Conservation (phyloP, 2,797 vertebrate genomes). For the Alosa sapidissima region DNA sequence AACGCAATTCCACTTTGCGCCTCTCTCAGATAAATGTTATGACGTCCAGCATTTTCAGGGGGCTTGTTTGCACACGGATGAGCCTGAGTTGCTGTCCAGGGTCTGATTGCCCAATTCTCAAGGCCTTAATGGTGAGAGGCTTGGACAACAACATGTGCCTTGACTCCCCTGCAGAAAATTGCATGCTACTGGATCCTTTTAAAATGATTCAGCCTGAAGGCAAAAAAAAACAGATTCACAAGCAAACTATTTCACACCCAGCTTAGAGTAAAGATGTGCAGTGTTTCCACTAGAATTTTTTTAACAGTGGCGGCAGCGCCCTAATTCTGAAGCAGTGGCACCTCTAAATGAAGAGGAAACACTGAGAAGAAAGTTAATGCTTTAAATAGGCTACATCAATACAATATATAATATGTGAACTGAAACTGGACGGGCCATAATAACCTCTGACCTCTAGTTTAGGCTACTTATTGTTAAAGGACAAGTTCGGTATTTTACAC, state of each 20-base stretch:
- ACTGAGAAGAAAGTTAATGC: too few relatives aligned
- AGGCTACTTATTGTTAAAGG: too few relatives aligned
- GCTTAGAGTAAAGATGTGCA: background rate
- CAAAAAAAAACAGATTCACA: background rate
- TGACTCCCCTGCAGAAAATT: background rate
- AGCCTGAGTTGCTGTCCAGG: background rate
- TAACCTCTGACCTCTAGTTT: too few relatives aligned
- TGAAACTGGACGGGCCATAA: too few relatives aligned
- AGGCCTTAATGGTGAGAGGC: background rate
- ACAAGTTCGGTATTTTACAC: too few relatives aligned
- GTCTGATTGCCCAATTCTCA: background rate
- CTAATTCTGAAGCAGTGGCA: too few relatives aligned
- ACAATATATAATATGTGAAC: too few relatives aligned
- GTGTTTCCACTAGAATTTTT: too few relatives aligned
- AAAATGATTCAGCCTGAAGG: background rate
- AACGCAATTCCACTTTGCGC: background rate
- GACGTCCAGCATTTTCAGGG: background rate
- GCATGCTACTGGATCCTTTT: background rate
- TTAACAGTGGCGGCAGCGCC: too few relatives aligned
- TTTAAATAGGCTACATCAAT: too few relatives aligned
- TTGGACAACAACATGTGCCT: background rate
- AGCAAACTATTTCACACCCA: background rate
- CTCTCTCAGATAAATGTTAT: background rate
- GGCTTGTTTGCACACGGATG: background rate
- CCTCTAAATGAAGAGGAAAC: too few relatives aligned